phyloP scores from a whole-genome alignment of 1,140 invertebrate species.

The Drosophila simulans region DNA sequence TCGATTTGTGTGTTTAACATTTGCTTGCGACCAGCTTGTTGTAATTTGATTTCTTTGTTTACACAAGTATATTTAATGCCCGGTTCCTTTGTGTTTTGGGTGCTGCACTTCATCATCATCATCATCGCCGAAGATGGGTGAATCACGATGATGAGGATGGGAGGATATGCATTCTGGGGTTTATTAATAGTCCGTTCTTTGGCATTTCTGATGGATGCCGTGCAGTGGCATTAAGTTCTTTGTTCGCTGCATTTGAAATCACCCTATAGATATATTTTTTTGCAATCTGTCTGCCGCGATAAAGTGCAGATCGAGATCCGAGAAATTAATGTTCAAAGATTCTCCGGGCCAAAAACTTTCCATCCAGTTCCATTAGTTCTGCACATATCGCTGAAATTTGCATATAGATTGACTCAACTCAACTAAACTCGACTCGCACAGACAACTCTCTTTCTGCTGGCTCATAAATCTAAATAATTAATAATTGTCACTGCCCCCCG shows the following conservation, averaged over 20 bases:
- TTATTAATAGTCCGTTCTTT: conserved; percentile 71
- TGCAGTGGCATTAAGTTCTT: conserved; percentile 52
- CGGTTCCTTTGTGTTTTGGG: conserved; percentile 16
- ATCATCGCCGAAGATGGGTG: conserved; percentile 39
- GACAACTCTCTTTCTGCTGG: conserved; percentile 22
- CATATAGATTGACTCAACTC: conserved; percentile 59
- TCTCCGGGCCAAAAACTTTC: not conserved
- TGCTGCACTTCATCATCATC: conserved; percentile 38
- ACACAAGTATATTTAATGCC: conserved; percentile 50
- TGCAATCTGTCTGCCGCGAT: conserved; percentile 32
- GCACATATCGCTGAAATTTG: conserved; percentile 42
- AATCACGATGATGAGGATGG: conserved; percentile 27
- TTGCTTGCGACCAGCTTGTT: conserved; percentile 50
- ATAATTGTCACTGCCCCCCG: conserved; percentile 53
- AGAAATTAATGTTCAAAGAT: conserved; percentile 8
- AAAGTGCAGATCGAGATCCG: conserved; percentile 32
- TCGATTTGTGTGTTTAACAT: conserved; percentile 75
- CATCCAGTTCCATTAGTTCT: conserved; percentile 7
- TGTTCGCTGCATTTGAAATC: conserved; percentile 56
- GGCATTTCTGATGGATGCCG: conserved; percentile 52
- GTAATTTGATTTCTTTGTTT: conserved; percentile 60
- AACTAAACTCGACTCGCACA: conserved; percentile 4
- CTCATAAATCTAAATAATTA: conserved; percentile 75
- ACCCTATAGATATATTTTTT: conserved; percentile 7
- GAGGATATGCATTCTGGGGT: conserved; percentile 28